Evolutionary conservation across 37 sponge, comb jelly and placozoan species (phyloP), one percentile per base, ranked within the genome.

Genomic region (Ephydatia muelleri): DNA sequence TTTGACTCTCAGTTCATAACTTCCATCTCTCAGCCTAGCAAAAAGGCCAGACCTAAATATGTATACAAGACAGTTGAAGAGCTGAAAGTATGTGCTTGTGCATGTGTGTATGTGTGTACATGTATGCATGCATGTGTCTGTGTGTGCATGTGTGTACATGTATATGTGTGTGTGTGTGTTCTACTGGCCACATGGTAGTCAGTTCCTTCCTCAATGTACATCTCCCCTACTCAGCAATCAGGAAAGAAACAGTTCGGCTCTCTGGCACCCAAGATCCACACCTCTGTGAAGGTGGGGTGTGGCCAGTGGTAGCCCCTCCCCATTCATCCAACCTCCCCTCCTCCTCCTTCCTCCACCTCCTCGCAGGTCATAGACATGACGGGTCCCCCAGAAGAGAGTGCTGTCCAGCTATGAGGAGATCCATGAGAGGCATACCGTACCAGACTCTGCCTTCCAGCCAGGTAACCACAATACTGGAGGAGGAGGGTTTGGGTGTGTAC

Each of bases 361-460:
- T 73, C 76, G 38, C 88, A 93, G 83, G 96, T 99, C 30, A 91
- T 99, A 25, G 97, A 99, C 75, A 93, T 96, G 95, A 99, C 97
- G 27, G 99, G 99, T 1, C 75, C 95, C 92, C 12, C 72, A 95
- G 78, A 75, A 84, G 38, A 83, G 93, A 48, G 95, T 90, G 13
- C 75, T 94, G 57, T 65, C 83, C 69, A 95, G 97, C 75, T 99
- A 96, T 68, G 87, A 91, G 31, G 89, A 94, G 81, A 92, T 96
- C 29, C 87, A 89, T 36, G 64, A 84, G 27, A 69, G 87, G n/a
- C 92, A 88, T 31, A 30, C 84, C 0, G 71, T 49, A 0, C 94
- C 94, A 26, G 90, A 88, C 47, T 43, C 47, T 43, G 47, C 8
- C 6, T 43, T 8, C 47, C 47, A 43, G 8, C 47, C 47, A 43